phyloP scores from a whole-genome alignment of 2,888 invertebrate species.

The Mythimna loreyi region DNA sequence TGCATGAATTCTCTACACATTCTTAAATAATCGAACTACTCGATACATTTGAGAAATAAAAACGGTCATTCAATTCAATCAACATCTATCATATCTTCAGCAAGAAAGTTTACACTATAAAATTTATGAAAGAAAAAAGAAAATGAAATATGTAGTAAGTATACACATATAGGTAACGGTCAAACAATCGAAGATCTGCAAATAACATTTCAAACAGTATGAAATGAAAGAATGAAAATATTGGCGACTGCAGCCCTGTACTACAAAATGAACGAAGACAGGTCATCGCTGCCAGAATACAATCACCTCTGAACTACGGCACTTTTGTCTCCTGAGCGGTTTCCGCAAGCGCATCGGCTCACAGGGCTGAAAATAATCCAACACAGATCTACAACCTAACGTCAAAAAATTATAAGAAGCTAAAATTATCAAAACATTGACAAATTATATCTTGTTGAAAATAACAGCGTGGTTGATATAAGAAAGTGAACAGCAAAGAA shows the following conservation, averaged over 20 bases:
- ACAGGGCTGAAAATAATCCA: slow-evolving; percentile 84
- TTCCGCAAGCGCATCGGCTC: slow-evolving; percentile 84
- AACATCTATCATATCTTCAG: slow-evolving; percentile 1
- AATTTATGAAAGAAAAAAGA: slow-evolving; percentile 1
- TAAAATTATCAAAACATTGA: slow-evolving; percentile 61
- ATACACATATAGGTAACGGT: slow-evolving; percentile 1
- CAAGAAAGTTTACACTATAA: slow-evolving; percentile 1
- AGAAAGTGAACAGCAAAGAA: slow-evolving; percentile 28
- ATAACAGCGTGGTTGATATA: slow-evolving; percentile 48
- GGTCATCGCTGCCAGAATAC: slow-evolving; percentile 62
- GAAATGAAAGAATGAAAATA: slow-evolving; percentile 16
- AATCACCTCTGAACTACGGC: slow-evolving; percentile 89
- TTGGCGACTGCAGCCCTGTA: slow-evolving; percentile 33
- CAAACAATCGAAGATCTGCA: slow-evolving; percentile 16
- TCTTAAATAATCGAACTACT: slow-evolving; percentile 45
- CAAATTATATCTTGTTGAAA: slow-evolving; percentile 53
- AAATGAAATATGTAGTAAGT: slow-evolving; percentile 6
- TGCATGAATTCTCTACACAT: slow-evolving; percentile 50
- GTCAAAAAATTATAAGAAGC: slow-evolving; percentile 70
- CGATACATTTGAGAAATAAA: slow-evolving; percentile 9
- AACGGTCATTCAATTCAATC: slow-evolving; percentile 8
- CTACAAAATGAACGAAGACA: slow-evolving; percentile 41
- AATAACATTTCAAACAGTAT: slow-evolving; percentile 32
- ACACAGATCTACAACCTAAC: slow-evolving; percentile 70
- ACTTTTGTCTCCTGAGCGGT: slow-evolving; percentile 87